Conservation (phyloP, 37 sponge, comb jelly and placozoan genomes). For the Dysidea cf. avara region DNA sequence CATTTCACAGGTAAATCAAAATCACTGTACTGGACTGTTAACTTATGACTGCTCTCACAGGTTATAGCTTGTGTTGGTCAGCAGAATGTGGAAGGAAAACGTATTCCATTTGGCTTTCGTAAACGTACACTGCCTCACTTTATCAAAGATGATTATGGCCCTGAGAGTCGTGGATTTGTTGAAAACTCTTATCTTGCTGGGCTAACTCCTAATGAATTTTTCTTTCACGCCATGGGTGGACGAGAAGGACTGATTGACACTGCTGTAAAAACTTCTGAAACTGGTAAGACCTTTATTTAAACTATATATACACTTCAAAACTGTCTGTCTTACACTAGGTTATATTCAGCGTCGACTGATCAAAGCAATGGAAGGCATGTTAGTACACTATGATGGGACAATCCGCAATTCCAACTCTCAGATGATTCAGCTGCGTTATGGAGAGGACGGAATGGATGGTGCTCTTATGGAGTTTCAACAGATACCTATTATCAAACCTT, state of each 20-base stretch:
- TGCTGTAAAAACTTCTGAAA: slow-evolving; percentile 99
- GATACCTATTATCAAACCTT: slow-evolving; percentile 83
- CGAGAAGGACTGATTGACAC: slow-evolving; percentile 99
- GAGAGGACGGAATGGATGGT: slow-evolving; percentile 99
- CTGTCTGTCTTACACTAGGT: slow-evolving; percentile 18
- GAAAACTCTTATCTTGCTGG: slow-evolving; percentile 99
- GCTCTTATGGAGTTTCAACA: slow-evolving; percentile 94
- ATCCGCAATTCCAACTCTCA: slow-evolving; percentile 90
- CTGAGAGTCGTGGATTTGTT: slow-evolving; percentile 98
- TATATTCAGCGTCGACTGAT: slow-evolving; percentile 99
- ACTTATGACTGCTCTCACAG: slow-evolving; percentile 20
- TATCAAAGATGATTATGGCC: slow-evolving; percentile 99
- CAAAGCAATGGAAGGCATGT: slow-evolving; percentile 98
- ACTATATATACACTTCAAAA: not conserved
- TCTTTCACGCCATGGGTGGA: slow-evolving; percentile 99
- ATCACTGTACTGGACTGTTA: not conserved
- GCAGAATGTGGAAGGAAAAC: slow-evolving; percentile 99
- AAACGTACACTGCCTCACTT: slow-evolving; percentile 98
- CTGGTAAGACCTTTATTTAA: slow-evolving; percentile 44
- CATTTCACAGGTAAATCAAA: slow-evolving; percentile 87
- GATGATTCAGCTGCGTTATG: slow-evolving; percentile 94
- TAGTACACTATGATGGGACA: slow-evolving; percentile 97
- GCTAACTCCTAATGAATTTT: slow-evolving; percentile 98
- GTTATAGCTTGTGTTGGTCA: slow-evolving; percentile 99
- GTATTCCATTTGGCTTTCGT: slow-evolving; percentile 98